These are phyloP conservation scores for Acanthiza pusilla DNA, from an alignment of 2,797 vertebrate species.

Conservation along the genomic window DNA sequence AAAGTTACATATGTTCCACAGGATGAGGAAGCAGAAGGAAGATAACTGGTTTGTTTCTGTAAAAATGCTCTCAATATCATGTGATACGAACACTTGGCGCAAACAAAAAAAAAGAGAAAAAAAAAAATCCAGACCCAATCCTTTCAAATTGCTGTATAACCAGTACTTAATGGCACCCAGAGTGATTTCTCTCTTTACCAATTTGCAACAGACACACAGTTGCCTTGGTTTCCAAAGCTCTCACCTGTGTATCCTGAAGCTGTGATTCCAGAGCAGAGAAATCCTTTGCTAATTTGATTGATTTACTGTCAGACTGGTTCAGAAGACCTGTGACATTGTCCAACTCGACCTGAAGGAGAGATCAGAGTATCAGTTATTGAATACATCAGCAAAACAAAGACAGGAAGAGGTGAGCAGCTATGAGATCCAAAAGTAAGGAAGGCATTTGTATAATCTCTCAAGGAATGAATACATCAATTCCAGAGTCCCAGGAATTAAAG, in stretches of 20 bases:
- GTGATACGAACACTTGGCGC: not conserved
- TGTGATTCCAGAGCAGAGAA: conserved; percentile 90
- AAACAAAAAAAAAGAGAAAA: not conserved
- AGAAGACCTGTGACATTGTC: conserved; percentile 86
- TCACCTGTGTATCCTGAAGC: conserved; percentile 93
- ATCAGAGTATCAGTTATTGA: not conserved
- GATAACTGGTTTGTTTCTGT: not conserved
- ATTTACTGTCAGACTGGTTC: conserved; percentile 88
- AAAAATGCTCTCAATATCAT: not conserved
- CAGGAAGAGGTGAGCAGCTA: not conserved
- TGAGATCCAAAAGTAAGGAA: not conserved
- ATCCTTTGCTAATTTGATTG: conserved; percentile 92
- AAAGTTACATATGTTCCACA: not conserved
- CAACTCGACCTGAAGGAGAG: conserved; percentile 81
- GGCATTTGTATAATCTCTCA: not conserved
- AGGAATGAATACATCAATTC: not conserved
- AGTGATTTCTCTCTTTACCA: not conserved
- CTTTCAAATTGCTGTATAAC: not conserved
- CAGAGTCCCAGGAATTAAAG: not conserved
- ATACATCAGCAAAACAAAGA: not conserved
- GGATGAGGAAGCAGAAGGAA: not conserved
- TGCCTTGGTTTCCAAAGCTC: not conserved
- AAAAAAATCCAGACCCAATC: not conserved
- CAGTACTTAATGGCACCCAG: not conserved
- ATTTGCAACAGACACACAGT: not conserved